These are phyloP conservation scores for Bothrops jararaca DNA, from an alignment of 2,113 vertebrate species.

Conservation along the genomic window DNA sequence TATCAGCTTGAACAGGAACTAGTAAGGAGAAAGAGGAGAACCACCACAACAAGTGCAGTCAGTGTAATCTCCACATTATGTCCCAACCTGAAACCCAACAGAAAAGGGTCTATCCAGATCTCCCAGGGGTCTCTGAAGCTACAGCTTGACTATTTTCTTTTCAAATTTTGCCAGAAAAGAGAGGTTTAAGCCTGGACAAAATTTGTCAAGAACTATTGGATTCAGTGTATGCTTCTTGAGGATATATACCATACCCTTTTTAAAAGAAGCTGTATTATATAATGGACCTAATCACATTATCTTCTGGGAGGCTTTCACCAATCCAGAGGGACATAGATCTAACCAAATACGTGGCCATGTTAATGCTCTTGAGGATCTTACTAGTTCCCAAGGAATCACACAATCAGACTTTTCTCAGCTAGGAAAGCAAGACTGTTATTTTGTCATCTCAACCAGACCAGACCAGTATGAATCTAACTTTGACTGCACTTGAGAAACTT, in stretches of 20 bases:
- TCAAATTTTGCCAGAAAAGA: background rate
- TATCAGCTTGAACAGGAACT: background rate
- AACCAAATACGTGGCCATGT: background rate
- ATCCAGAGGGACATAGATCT: background rate
- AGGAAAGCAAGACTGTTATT: background rate
- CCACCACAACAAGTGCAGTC: background rate
- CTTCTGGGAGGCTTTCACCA: background rate
- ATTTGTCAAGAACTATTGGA: background rate
- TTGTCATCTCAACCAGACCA: background rate
- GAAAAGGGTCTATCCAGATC: background rate
- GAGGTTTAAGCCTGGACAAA: background rate
- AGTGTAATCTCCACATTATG: background rate
- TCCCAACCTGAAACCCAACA: background rate
- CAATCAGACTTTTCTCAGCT: background rate
- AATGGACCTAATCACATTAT: background rate
- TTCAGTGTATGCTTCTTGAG: background rate
- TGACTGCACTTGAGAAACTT: background rate
- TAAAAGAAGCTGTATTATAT: background rate
- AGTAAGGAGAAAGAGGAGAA: background rate
- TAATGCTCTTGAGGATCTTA: background rate
- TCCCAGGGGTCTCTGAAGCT: background rate
- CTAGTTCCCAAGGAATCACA: background rate
- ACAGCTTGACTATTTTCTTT: background rate
- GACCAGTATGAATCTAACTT: background rate
- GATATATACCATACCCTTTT: background rate